A percentile compares a stretch with the other conserved stretches of the same genome.
phyloP scores from a whole-genome alignment of 2,113 vertebrate species.

The Toxotes chatareus region DNA sequence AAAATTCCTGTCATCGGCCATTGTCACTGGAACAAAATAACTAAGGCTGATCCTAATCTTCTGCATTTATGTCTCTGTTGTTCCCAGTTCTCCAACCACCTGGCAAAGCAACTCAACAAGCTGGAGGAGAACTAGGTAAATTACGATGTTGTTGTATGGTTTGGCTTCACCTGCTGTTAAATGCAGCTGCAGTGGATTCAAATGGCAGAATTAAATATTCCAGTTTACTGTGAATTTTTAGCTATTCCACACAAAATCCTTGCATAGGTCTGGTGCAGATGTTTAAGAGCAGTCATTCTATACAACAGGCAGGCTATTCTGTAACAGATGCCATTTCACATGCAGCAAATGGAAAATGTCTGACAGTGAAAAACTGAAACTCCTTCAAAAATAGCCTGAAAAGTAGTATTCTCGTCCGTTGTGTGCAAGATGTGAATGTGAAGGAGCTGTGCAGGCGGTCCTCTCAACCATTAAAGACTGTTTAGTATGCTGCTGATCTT shows the following conservation, averaged over 20 bases:
- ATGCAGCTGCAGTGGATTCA: background rate
- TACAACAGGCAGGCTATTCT: background rate
- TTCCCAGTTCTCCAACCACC: background rate
- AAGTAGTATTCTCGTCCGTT: background rate
- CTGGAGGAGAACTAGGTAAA: background rate
- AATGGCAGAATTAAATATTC: background rate
- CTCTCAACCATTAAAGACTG: slow-evolving; percentile 3
- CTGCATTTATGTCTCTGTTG: background rate
- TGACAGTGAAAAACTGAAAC: slow-evolving; percentile 7
- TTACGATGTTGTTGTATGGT: background rate
- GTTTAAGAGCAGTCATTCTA: background rate
- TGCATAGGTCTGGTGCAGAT: background rate
- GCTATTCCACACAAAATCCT: background rate
- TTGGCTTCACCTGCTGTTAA: background rate
- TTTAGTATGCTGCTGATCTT: slow-evolving; percentile 52
- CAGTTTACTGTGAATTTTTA: background rate
- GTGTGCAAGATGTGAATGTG: slow-evolving; percentile 1
- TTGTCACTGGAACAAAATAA: background rate
- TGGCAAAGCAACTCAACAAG: background rate
- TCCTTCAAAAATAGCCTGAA: background rate
- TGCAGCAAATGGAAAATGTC: background rate
- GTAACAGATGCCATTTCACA: background rate
- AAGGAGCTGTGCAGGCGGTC: background rate
- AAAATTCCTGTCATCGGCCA: background rate
- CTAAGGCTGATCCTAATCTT: background rate